phyloP scores from a whole-genome alignment of 2,888 invertebrate genomes.

The Spilosoma lubricipeda region DNA sequence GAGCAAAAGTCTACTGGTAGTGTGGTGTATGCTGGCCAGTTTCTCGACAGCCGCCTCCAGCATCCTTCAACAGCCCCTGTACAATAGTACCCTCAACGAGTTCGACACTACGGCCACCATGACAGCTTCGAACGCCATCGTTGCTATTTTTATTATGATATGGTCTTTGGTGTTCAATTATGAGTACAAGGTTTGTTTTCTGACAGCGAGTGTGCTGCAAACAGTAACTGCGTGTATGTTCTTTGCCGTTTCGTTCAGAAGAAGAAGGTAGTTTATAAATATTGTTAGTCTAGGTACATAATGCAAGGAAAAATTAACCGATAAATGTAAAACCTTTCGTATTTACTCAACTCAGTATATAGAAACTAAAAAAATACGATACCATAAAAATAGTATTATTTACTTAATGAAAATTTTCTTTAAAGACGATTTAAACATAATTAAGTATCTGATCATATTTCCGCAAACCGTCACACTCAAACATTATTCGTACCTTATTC shows the following conservation, averaged over 20 bases:
- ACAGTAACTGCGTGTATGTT: conserved; percentile 71
- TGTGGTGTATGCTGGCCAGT: conserved; percentile 80
- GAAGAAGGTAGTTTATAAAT: conserved; percentile 60
- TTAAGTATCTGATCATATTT: neutral
- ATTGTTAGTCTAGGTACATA: neutral
- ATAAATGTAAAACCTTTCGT: neutral
- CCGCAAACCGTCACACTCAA: neutral
- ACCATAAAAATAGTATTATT: neutral
- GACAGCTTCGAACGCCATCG: conserved; percentile 75
- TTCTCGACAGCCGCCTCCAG: conserved; percentile 74
- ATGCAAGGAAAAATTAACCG: neutral
- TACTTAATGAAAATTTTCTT: neutral
- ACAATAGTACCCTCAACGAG: conserved; percentile 77
- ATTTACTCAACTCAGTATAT: neutral
- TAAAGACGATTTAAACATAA: neutral
- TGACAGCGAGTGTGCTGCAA: conserved; percentile 74
- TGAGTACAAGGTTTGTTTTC: conserved; percentile 74
- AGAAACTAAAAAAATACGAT: neutral
- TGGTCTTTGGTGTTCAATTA: conserved; percentile 75
- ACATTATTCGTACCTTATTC: neutral
- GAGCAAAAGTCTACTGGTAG: conserved; percentile 71
- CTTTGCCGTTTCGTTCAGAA: conserved; percentile 73
- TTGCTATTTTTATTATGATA: conserved; percentile 70
- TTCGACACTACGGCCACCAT: conserved; percentile 81
- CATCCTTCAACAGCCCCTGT: conserved; percentile 77